Evolutionary conservation across 1,140 invertebrate species (phyloP), one percentile per base, ranked within the genome.

Genomic region (Drosophila gunungcola): DNA sequence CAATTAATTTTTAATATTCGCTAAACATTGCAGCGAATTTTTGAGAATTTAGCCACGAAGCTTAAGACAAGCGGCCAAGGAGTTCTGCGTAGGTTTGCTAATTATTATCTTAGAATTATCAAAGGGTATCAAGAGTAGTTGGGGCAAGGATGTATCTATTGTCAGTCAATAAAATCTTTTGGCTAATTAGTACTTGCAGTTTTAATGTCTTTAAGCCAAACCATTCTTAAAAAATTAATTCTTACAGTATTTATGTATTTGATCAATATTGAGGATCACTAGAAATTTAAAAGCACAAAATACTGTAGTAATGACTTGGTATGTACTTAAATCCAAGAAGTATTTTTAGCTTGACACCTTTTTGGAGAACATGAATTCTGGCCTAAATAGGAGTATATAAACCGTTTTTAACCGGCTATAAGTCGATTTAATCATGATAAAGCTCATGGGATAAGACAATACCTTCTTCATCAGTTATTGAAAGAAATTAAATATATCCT

Each of bases 1-100:
- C 70, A 86, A 86, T 86, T 86, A 86, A 82, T 82, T 88, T 88
- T 86, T 86, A 86, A 86, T 86, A 80, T 82, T 68, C 60, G 60
- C 75, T 76, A 79, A 86, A 58, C 82, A 79, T 82, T 82, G 69
- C 74, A 78, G 64, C 79, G 69, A 86, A 85, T 83, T 70, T 82
- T 63, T 73, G 41, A 74, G 56, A 72, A 63, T 58, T 69, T 58
- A 39, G 38, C 42, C 54, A 49, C 10, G 5, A 9, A 52, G 45
- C 42, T n/a, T 12, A 36, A 54, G 11, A 38, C 25, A 51, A 64
- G 54, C 34, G 42, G 9, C 27, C 32, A 11, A 34, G 45, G 39
- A 62, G 29, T 53, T 85, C 56, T 69, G 60, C 60, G 45, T 69
- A 78, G 72, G 68, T 74, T 68, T 42, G 54, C 27, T 49, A 39